Conservation (phyloP, 2,888 invertebrate species). For the Polydrusus tereticollis region DNA sequence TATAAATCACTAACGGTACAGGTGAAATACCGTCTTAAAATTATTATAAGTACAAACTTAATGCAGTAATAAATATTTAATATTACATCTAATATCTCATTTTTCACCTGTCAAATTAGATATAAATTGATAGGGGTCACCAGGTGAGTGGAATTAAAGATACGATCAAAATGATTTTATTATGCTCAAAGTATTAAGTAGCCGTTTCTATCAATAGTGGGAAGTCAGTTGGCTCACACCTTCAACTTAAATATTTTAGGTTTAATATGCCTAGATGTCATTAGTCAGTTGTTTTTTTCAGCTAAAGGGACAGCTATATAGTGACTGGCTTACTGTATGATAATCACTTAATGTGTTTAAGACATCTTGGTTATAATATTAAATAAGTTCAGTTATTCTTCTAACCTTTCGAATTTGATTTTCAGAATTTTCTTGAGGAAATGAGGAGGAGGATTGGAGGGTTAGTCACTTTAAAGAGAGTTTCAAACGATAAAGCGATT, state of each 20-base stretch:
- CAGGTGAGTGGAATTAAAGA: constrained; percentile 26
- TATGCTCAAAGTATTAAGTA: constrained; percentile 2
- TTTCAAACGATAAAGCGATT: too few species aligned
- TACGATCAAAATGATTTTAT: constrained; percentile 27
- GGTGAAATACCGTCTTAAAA: neutral
- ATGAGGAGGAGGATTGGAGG: too few species aligned
- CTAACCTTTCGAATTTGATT: too few species aligned
- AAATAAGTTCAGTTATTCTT: too few species aligned
- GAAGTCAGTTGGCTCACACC: neutral
- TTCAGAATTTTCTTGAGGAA: too few species aligned
- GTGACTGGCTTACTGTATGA: too few species aligned
- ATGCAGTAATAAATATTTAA: constrained; percentile 26
- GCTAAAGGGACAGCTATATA: too few species aligned
- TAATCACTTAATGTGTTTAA: too few species aligned
- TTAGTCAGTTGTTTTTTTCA: neutral
- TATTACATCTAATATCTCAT: constrained; percentile 29
- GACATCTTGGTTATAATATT: too few species aligned
- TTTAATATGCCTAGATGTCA: neutral
- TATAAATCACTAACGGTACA: constrained; percentile 4
- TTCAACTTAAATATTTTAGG: neutral
- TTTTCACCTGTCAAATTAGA: constrained; percentile 39
- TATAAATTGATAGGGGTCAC: constrained; percentile 34
- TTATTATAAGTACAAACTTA: neutral
- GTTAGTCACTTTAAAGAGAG: too few species aligned
- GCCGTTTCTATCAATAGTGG: neutral